Conservation (phyloP, 1,140 invertebrate genomes). For the Vanessa tameamea region DNA sequence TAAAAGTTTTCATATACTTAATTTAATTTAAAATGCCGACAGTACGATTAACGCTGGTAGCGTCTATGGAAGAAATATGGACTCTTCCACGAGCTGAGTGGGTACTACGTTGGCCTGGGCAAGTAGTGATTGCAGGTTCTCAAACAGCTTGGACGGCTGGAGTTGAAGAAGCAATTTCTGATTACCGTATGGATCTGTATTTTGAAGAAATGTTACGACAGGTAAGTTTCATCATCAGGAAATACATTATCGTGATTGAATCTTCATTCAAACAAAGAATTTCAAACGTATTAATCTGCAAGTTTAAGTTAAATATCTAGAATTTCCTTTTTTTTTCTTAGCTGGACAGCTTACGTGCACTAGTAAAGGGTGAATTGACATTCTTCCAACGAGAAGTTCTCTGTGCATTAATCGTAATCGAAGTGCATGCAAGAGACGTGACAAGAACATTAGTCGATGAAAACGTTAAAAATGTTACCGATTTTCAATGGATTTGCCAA, state of each 20-base stretch:
- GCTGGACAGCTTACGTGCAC: slow-evolving; percentile 84
- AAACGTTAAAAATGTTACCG: slow-evolving; percentile 83
- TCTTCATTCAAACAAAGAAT: no score
- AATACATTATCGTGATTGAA: no score
- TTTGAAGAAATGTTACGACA: slow-evolving; percentile 77
- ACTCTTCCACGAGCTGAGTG: slow-evolving; percentile 82
- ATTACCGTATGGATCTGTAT: slow-evolving; percentile 73
- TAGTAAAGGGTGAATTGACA: slow-evolving; percentile 84
- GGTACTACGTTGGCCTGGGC: slow-evolving; percentile 89
- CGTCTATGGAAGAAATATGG: slow-evolving; percentile 78
- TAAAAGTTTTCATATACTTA: background rate
- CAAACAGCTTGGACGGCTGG: slow-evolving; percentile 84
- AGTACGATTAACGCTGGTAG: slow-evolving; percentile 81
- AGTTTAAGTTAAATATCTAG: background rate
- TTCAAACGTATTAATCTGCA: no score
- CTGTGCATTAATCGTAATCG: slow-evolving; percentile 91
- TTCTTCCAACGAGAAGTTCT: slow-evolving; percentile 89
- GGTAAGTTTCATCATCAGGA: slow-evolving; percentile 38
- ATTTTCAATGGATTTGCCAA: slow-evolving; percentile 92
- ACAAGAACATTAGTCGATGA: slow-evolving; percentile 86
- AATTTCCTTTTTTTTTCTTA: slow-evolving; percentile 44
- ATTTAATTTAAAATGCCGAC: slow-evolving; percentile 3
- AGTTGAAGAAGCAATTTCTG: slow-evolving; percentile 81
- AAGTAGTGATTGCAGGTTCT: slow-evolving; percentile 86
- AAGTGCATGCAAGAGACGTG: slow-evolving; percentile 93